A percentile compares a stretch with the other conserved stretches of the same genome.
phyloP scores from a whole-genome alignment of 2,888 invertebrate species.

The Polydrusus tereticollis region DNA sequence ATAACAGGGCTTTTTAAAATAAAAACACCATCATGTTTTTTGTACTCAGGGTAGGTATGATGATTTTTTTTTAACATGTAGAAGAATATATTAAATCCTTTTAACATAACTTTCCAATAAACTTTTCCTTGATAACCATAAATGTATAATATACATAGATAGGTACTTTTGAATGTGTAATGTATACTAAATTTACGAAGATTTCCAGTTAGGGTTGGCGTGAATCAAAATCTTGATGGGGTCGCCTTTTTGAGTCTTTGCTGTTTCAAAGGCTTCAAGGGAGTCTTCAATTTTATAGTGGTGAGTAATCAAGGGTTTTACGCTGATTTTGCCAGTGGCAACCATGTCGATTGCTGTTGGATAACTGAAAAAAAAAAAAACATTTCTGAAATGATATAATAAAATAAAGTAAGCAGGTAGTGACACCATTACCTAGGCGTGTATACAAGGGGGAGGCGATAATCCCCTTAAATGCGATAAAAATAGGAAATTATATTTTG shows the following conservation, averaged over 20 bases:
- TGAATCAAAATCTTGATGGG: conserved; percentile 93
- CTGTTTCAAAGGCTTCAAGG: conserved; percentile 85
- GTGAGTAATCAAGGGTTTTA: conserved; percentile 88
- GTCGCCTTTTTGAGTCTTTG: conserved; percentile 78
- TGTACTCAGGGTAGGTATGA: background rate
- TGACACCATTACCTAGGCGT: too few relatives aligned
- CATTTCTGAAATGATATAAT: background rate
- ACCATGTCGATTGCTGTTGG: conserved; percentile 83
- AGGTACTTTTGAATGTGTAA: too few relatives aligned
- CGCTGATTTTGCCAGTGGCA: conserved; percentile 81
- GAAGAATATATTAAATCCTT: too few relatives aligned
- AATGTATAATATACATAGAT: too few relatives aligned
- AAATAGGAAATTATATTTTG: too few relatives aligned
- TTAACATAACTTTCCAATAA: too few relatives aligned
- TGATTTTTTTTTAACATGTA: too few relatives aligned
- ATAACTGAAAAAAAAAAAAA: conserved; percentile 72
- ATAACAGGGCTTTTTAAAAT: background rate
- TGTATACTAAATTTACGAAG: conserved; percentile 18
- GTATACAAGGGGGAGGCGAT: too few relatives aligned
- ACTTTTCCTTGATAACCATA: too few relatives aligned
- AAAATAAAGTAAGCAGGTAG: too few relatives aligned
- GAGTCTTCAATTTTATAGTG: conserved; percentile 84
- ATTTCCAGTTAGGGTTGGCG: conserved; percentile 67
- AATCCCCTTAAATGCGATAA: too few relatives aligned
- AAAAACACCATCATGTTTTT: background rate